Evolutionary conservation across 2,113 vertebrate species (phyloP), one percentile per base, ranked within the genome.

Genomic region (Myxocyprinus asiaticus): DNA sequence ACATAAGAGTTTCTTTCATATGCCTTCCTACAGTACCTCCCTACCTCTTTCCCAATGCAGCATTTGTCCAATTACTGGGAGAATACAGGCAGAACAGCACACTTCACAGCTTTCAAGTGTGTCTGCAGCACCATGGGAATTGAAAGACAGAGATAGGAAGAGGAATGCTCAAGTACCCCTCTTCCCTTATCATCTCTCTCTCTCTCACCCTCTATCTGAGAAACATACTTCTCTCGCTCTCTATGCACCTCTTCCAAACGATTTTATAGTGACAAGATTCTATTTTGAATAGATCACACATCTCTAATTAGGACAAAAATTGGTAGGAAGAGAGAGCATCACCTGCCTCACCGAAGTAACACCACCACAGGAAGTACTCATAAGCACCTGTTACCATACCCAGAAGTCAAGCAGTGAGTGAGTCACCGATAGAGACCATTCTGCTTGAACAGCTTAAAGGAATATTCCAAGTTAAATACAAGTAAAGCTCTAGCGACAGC

Each of bases 51-150:
- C 55, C 79, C 84, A 69, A 64, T 82, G 63, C 84, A 79, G 88
- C 88, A 86, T 87, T 90, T 88, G 88, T 90, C 91, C 92, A 93
- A 94, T 93, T 94, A 93, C 89, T 85, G 90, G 84, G 88, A 92
- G 91, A 91, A 89, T 89, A 88, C 83, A 90, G 91, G 90, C 91
- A 92, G 91, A 93, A 91, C 88, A 88, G 84, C 89, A 92, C 93
- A 94, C 92, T 92, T 93, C 93, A 93, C 91, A 92, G 92, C 93
- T 91, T 93, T 92, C 91, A 91, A 92, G 90, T 91, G 89, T 86
- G 88, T 90, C 88, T 33, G 88, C 86, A 82, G 87, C 86, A 86
- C 91, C 88, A 89, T 85, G 92, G 91, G 93, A 93, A 91, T 93
- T 88, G 87, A 88, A 88, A 92, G 88, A 89, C 77, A 90, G 86